These are phyloP conservation scores for Drosophila niveifrons DNA, from an alignment of 2,888 invertebrate genomes.

Conservation along the genomic window DNA sequence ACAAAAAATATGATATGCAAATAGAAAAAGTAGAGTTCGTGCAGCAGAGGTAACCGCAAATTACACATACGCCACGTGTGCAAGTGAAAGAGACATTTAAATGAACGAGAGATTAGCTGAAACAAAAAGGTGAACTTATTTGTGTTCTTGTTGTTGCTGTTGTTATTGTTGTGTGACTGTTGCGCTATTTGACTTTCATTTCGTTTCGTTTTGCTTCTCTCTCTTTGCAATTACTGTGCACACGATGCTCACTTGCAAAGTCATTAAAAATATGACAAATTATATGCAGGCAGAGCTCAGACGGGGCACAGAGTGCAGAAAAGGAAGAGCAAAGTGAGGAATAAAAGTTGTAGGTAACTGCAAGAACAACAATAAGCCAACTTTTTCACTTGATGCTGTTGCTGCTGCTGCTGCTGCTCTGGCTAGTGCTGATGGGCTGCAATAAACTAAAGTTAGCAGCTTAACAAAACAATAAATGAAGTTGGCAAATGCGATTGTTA, in stretches of 20 bases:
- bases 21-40: slow-evolving; percentile 27
- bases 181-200: slow-evolving; percentile 41
- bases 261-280: slow-evolving; percentile 81
- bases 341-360: not conserved
- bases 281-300: slow-evolving; percentile 50
- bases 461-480: slow-evolving; percentile 81
- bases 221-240: slow-evolving; percentile 55
- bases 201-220: slow-evolving; percentile 43
- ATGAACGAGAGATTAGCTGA: slow-evolving; percentile 63
- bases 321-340: not conserved
- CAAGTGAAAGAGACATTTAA: slow-evolving; percentile 34
- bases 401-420: slow-evolving; percentile 32
- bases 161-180: slow-evolving; percentile 21
- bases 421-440: slow-evolving; percentile 61
- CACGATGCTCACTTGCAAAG: slow-evolving; percentile 70
- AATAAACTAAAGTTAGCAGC: slow-evolving; percentile 80
- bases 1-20: slow-evolving; percentile 19
- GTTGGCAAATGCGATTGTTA: slow-evolving; percentile 79
- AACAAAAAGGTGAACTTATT: slow-evolving; percentile 45
- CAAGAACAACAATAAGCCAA: slow-evolving; percentile 28
- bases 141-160: slow-evolving; percentile 18
- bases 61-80: slow-evolving; percentile 67
- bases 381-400: slow-evolving; percentile 50
- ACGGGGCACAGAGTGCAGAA: not conserved
- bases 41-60: slow-evolving; percentile 55